These are phyloP conservation scores for Dicyrtoma fusca DNA, from an alignment of 2,888 invertebrate species.

Conservation along the genomic window DNA sequence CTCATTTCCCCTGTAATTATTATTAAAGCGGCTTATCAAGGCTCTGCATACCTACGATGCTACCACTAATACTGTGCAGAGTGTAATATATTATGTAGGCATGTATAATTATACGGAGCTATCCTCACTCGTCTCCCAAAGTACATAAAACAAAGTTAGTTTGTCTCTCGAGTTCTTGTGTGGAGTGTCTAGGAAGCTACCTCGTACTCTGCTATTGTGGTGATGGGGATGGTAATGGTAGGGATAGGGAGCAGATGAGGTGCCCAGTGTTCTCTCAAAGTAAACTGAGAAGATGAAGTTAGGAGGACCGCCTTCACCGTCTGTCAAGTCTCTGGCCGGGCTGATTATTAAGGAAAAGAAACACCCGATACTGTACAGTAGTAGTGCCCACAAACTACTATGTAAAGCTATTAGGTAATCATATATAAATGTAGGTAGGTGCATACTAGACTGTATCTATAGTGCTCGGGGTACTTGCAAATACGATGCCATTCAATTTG, in stretches of 20 bases:
- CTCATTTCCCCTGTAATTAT: conserved; percentile 33
- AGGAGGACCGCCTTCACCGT: conserved; percentile 12
- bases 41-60: conserved; percentile 1
- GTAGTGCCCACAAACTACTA: not conserved
- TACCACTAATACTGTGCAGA: no score
- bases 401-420: not conserved
- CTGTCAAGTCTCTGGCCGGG: conserved; percentile 27
- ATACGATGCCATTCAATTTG: no score
- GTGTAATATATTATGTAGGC: no score
- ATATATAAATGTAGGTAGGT: not conserved
- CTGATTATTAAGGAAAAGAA: conserved; percentile 24
- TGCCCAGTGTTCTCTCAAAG: conserved; percentile 14
- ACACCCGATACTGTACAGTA: not conserved
- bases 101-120: conserved; percentile 1
- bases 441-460: no score
- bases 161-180: no score
- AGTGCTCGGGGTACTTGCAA: no score
- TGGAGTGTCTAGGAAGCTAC: no score
- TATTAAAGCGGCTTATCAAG: conserved; percentile 30
- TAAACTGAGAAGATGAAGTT: conserved; percentile 25
- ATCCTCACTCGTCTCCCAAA: no score
- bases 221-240: no score
- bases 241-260: not conserved
- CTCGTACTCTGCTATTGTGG: no score
- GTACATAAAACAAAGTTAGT: no score